Percentiles rank a stretch among this genome's conserved stretches.
These are phyloP conservation scores for Dipus sagitta DNA, from an alignment of 2,797 vertebrate genomes.

Conservation along the genomic window DNA sequence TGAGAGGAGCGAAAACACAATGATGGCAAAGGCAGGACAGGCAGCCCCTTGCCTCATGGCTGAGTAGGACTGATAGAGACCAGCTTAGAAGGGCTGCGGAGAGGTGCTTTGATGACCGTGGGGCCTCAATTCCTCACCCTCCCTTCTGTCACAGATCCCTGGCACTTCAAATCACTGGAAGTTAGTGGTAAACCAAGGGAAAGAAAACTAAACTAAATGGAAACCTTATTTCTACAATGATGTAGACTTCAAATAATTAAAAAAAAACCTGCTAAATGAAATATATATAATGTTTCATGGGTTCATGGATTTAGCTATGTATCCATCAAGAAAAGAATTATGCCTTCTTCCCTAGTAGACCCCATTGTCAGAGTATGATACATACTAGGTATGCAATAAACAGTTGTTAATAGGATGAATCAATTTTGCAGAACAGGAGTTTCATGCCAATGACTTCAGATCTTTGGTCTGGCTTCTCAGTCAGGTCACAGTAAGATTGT, in stretches of 20 bases:
- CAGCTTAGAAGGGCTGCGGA: not conserved
- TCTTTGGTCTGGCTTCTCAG: conserved; percentile 73
- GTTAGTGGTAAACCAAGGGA: not conserved
- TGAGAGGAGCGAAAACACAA: too few relatives aligned
- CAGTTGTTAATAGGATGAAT: conserved; percentile 19
- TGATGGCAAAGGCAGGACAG: accelerated
- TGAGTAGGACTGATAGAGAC: not conserved
- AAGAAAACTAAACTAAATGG: not conserved
- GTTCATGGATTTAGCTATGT: not conserved
- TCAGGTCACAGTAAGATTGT: conserved; percentile 32
- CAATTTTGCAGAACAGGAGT: not conserved
- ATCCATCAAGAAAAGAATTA: not conserved
- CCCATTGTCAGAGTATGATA: not conserved
- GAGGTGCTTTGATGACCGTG: too few relatives aligned
- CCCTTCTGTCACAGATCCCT: not conserved
- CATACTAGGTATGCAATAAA: not conserved
- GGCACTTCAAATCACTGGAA: not conserved
- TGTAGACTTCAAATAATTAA: not conserved
- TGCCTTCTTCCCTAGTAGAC: not conserved
- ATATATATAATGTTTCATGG: not conserved
- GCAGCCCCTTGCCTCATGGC: accelerated
- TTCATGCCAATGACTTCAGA: not conserved
- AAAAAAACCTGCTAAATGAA: not conserved
- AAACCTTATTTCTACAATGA: not conserved
- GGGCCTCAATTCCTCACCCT: not conserved